phyloP scores from a whole-genome alignment of 2,113 vertebrate species.

The Columbina picui region DNA sequence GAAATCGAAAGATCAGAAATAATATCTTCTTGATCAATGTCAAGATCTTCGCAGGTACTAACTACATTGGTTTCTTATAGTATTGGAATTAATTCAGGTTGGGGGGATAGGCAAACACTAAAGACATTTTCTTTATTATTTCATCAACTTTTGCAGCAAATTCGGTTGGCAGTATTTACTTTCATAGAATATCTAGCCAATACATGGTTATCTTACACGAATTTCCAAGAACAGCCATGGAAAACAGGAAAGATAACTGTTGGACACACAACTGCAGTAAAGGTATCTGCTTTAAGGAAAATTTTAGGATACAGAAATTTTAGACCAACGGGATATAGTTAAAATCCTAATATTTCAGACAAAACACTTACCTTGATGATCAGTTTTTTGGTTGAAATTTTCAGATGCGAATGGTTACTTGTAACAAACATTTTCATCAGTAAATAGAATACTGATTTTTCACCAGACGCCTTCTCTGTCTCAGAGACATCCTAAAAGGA shows the following conservation, averaged over 20 bases:
- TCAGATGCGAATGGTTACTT: conserved; percentile 81
- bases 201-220: not conserved
- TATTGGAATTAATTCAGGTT: not conserved
- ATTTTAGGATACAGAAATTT: not conserved
- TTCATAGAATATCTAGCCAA: not conserved
- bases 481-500: conserved; percentile 78
- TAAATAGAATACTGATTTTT: conserved; percentile 90
- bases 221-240: not conserved
- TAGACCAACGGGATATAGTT: not conserved
- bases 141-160: not conserved
- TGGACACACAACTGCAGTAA: not conserved
- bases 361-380: conserved; percentile 85
- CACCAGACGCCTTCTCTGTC: conserved; percentile 72
- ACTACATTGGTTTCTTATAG: not conserved
- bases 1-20: not conserved
- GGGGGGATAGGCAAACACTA: not conserved
- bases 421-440: conserved; percentile 94
- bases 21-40: not conserved
- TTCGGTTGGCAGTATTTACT: not conserved
- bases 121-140: not conserved
- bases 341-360: not conserved
- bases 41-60: not conserved
- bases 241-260: not conserved
- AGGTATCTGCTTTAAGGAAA: not conserved
- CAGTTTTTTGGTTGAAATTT: conserved; percentile 83